Evolutionary conservation across 1,140 invertebrate genomes (phyloP), one percentile per base, ranked within the genome.

Genomic region (Brachionus manjavacas): DNA sequence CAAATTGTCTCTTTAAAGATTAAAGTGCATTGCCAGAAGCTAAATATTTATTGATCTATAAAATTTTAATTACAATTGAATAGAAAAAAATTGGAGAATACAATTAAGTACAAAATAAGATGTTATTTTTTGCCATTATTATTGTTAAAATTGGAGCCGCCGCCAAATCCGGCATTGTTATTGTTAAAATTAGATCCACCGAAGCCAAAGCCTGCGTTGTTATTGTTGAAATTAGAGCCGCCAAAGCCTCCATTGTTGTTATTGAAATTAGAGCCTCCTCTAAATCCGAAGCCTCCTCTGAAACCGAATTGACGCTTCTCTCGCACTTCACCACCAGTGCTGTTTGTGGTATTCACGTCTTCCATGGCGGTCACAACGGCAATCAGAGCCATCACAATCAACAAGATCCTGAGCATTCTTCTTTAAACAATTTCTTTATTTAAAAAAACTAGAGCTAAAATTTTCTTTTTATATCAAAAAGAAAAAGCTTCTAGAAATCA

Each of bases 61-160:
- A 60, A 60, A 60, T 20, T 60, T 60, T 60, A 60, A 60, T 60
- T 60, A 60, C 52, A 60, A 60, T 60, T 60, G 52, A 60, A 20
- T 3, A 20, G 20, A 55, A 60, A 9, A 9, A 9, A 16, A 60
- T 23, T 60, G 11, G 11, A n/a, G n/a, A 46, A 46, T 35, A 46
- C 12, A 20, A 60, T 60, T 60, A 20, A 25, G 52, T 60, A 60
- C 16, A 60, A 60, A 60, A 52, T 52, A 7, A 25, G 43, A 8
- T n/a, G n/a, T 60, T 60, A 60, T 60, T 60, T 60, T 23, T 60
- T 60, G 52, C 52, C 70, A 46, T 72, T 72, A 43, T 72, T 72
- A 43, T 72, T 72, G 68, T 72, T 72, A 16, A 72, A 72, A 72
- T 72, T 72, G 2, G 31, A 39, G 23, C 68, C 68, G 7, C 41